Percentiles rank a stretch among this genome's conserved stretches.
Evolutionary conservation across 2,113 vertebrate genomes (phyloP).

Genomic region (Myiozetetes cayanensis): DNA sequence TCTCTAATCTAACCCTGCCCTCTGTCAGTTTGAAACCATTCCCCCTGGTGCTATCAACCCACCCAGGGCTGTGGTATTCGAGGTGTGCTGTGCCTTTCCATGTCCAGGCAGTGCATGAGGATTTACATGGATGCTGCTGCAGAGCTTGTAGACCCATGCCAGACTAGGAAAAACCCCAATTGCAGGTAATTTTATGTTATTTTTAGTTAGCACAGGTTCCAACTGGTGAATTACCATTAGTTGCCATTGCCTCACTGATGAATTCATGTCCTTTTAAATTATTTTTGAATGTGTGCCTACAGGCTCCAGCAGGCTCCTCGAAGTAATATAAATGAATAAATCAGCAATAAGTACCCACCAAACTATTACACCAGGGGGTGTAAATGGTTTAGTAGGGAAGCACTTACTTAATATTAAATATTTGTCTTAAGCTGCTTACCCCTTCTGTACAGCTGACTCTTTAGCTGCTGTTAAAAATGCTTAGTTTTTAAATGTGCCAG

Average conservation of each 20-base stretch:
- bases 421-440: constrained; percentile 11
- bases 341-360: constrained; percentile 14
- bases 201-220: neutral
- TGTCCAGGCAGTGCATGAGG: neutral
- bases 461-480: neutral
- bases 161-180: neutral
- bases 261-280: constrained; percentile 41
- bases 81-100: neutral
- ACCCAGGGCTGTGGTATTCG: neutral
- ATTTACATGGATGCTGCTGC: neutral
- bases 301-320: neutral
- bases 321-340: constrained; percentile 49
- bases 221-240: neutral
- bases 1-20: neutral
- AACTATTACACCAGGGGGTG: neutral
- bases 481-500: neutral
- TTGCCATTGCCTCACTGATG: neutral
- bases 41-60: neutral
- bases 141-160: neutral
- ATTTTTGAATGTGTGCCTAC: constrained; percentile 23
- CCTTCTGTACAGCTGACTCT: neutral
- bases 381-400: constrained; percentile 9
- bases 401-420: constrained; percentile 33
- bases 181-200: neutral
- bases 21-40: neutral